phyloP scores from a whole-genome alignment of 2,113 vertebrate genomes.

The Pseudorectes ferrugineus region DNA sequence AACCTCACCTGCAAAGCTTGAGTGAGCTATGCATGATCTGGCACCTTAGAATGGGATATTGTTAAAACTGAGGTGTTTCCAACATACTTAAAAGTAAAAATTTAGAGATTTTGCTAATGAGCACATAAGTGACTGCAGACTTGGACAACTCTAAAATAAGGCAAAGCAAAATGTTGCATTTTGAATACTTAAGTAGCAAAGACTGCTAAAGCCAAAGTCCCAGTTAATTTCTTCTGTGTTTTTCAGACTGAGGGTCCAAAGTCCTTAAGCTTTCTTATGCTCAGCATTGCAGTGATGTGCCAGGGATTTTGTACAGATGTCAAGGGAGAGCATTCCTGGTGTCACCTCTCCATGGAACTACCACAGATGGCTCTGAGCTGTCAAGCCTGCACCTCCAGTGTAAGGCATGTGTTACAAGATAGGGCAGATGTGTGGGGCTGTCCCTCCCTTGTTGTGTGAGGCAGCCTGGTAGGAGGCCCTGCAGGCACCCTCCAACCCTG shows the following conservation, averaged over 20 bases:
- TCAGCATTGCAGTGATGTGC: not conserved
- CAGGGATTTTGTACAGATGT: not conserved
- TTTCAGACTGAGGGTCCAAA: not conserved
- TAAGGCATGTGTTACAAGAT: accelerated
- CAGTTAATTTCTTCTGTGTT: not conserved
- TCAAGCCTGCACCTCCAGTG: accelerated
- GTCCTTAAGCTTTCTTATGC: not conserved
- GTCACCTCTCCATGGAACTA: not conserved
- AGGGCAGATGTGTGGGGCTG: accelerated
- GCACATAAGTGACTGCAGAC: not conserved
- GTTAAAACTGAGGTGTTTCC: not conserved
- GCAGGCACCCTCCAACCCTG: not conserved
- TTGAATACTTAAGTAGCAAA: not conserved
- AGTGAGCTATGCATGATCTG: not conserved
- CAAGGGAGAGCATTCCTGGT: not conserved
- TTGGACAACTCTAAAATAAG: not conserved
- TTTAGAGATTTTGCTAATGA: not conserved
- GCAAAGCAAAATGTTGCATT: not conserved
- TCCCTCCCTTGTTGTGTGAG: not conserved
- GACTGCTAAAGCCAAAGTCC: not conserved
- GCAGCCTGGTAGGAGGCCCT: not conserved
- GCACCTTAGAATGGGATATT: not conserved
- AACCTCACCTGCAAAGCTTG: not conserved
- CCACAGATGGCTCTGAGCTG: not conserved
- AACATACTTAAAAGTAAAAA: not conserved